Conservation (phyloP, 2,888 invertebrate species). For the Hypena proboscidalis region DNA sequence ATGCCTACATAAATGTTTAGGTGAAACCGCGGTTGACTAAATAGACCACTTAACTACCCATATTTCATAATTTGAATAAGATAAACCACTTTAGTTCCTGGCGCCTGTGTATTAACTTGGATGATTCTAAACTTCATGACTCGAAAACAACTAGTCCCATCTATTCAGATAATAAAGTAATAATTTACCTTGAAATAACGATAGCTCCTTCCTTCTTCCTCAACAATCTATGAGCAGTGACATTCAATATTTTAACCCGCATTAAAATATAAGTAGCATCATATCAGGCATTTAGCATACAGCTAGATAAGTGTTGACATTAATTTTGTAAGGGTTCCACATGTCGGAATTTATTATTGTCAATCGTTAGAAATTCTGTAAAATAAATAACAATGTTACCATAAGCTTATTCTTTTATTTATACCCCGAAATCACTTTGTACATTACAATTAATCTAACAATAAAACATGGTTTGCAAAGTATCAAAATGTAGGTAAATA, state of each 20-base stretch:
- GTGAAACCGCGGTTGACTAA: no score
- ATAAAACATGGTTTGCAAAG: constrained; percentile 12
- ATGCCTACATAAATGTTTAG: no score
- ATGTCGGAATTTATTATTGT: constrained; percentile 77
- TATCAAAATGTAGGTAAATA: constrained; percentile 23
- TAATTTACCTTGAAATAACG: constrained; percentile 29
- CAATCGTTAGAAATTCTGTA: constrained; percentile 82
- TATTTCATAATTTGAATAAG: no score
- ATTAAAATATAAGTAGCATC: constrained; percentile 68
- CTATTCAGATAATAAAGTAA: constrained; percentile 14
- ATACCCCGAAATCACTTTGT: constrained; percentile 27
- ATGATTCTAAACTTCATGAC: constrained; percentile 20
- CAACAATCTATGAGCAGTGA: constrained; percentile 35
- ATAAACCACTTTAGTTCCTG: no score
- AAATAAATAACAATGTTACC: constrained; percentile 84
- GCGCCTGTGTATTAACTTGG: constrained; percentile 15
- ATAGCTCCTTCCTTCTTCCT: constrained; percentile 31
- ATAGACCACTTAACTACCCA: no score
- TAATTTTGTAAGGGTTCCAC: constrained; percentile 80
- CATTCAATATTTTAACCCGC: constrained; percentile 51
- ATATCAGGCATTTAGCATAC: constrained; percentile 77
- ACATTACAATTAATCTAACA: constrained; percentile 25
- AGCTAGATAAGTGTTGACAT: constrained; percentile 81
- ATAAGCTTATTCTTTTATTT: constrained; percentile 62
- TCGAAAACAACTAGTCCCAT: constrained; percentile 19